Evolutionary conservation across 2,888 invertebrate species (phyloP), one percentile per base, ranked within the genome.

Genomic region (Drosophila lutescens): DNA sequence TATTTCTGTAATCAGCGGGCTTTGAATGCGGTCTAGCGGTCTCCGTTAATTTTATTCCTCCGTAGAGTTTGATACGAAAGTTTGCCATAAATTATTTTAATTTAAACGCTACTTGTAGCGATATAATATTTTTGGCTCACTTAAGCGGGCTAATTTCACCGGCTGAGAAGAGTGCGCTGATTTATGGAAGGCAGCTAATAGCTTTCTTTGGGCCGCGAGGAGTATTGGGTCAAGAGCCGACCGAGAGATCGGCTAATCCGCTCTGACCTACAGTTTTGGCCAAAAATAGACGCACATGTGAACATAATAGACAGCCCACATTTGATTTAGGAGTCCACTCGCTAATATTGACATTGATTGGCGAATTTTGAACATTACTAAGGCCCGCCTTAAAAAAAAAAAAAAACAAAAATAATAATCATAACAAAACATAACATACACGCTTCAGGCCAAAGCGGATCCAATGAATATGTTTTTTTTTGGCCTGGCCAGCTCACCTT

Each of bases 321-420:
- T 51, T 71, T 89, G 83, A 85, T 88, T 77, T 62, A 86, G 78
- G 66, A 76, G 67, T 49, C 58, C 32, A 57, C 55, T 62, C 62
- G 30, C 70, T 74, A 86, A 79, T 88, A 76, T 76, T 78, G 86
- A 76, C 86, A 79, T 79, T 65, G 78, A 74, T 77, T 66, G 62
- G 75, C 72, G 75, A 79, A 82, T 72, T 76, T 57, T 56, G 53
- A 76, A 67, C 67, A 72, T 69, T 72, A 51, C 60, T 34, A 59
- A 55, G 65, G 58, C 65, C 43, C 68, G 63, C 72, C 76, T 74
- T 41, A 63, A 59, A 47, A 38, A 38, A 13, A 13, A n/a, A 3
- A n/a, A 12, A 38, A 38, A 13, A 13, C 7, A 7, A n/a, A 12
- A 12, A 2, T 43, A 47, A 49, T 50, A 54, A 62, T 51, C 46